Base-by-base conservation (phyloP, 2,888 invertebrate genomes). In the Chaitophorus viminalis region DNA sequence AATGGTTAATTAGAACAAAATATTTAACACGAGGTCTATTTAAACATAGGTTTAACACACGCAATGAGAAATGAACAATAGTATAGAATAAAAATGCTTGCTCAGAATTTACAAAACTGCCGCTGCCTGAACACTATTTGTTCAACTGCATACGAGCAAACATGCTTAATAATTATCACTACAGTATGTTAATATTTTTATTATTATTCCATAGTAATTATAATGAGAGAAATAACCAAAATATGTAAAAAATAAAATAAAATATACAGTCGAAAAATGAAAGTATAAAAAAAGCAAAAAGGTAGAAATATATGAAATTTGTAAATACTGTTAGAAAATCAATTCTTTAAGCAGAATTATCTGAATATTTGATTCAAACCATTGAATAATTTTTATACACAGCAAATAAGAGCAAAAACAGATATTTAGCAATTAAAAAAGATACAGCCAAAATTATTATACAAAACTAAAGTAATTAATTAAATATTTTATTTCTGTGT, bases 91-190 rank as follows among this genome's bases (percentile, higher is more conserved):
- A 84, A 75, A 84, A 76, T 14, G 3, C 65, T 75, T 33, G 18
- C 29, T 21, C 31, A 9, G 33, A 68, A 11, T 46, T 46, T 46
- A 52, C 84, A 52, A 77, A 85, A 85, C 52, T 39, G 8, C 17
- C 60, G 31, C 17, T 21, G 31, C 25, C 29, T 75, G 68, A 77
- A 81, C 79, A 46, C 65, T 87, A 75, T 87, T 87, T 79, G 87
- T 87, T 75, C 87, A 87, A 81, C 74, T 87, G 87, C n/a, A 18
- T 65, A 36, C 21, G 65, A 81, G 60, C 74, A 74, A 87, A 87
- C 39, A 77, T 8, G 21, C n/a, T 68, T 68, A 68, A 77, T 68
- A 68, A 85, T 68, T 84, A 84, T 84, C 75, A 68, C 65, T 76
- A 46, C 60, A 75, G 65, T 46, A 25, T 84, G 25, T 84, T 65